Conservation (phyloP, 2,113 vertebrate genomes). For the Tupaia chinensis region DNA sequence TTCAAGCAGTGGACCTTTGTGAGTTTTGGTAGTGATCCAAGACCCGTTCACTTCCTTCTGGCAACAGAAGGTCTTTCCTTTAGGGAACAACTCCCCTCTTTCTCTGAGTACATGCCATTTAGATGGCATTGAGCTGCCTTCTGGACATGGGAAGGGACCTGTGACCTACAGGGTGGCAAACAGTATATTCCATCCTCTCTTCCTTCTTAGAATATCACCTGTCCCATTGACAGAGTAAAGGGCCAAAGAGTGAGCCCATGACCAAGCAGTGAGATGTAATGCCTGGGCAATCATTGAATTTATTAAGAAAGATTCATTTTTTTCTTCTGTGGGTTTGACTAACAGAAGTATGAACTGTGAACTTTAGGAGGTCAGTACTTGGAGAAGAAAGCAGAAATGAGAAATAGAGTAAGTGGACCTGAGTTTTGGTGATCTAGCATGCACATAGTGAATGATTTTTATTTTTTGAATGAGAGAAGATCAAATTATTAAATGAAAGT, state of each 20-base stretch:
- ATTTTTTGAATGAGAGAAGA: not conserved
- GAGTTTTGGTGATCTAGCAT: not conserved
- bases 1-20: not conserved
- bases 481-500: not conserved
- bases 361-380: not conserved
- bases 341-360: not conserved
- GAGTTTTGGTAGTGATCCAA: not conserved
- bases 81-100: not conserved
- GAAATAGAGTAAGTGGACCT: not conserved
- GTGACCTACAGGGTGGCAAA: not conserved
- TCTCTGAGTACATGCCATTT: not conserved
- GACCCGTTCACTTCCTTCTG: not conserved
- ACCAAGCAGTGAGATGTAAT: not conserved
- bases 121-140: not conserved
- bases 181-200: fast-evolving
- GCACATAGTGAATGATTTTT: not conserved
- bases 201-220: no score
- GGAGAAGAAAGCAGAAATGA: not conserved
- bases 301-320: not conserved
- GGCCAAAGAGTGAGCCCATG: not conserved
- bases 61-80: not conserved
- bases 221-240: not conserved
- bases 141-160: not conserved
- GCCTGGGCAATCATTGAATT: not conserved
- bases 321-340: not conserved